A percentile compares a stretch with the other conserved stretches of the same genome.
phyloP scores from a whole-genome alignment of 2,113 vertebrate genomes.

The Eretmochelys imbricata region DNA sequence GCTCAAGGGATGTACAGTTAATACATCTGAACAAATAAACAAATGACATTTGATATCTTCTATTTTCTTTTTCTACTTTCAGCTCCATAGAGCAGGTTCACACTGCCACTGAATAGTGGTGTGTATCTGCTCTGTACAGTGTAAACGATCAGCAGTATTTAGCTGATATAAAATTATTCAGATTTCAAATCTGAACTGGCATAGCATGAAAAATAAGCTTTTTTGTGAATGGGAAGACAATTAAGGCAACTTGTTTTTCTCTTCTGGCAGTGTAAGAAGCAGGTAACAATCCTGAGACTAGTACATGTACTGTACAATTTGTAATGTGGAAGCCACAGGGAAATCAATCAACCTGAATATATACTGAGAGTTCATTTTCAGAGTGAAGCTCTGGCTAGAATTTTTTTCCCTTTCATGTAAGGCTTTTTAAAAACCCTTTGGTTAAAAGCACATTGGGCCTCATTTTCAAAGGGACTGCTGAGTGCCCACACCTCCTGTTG shows the following conservation, averaged over 20 bases:
- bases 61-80: neutral
- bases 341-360: constrained; percentile 51
- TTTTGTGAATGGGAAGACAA: constrained; percentile 31
- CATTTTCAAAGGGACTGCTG: constrained; percentile 10
- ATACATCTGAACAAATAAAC: constrained; percentile 50
- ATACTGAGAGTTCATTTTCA: constrained; percentile 14
- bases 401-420: neutral
- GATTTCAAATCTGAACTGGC: constrained; percentile 37
- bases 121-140: neutral
- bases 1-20: neutral
- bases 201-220: neutral
- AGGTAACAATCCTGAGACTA: constrained; percentile 43
- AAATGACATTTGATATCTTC: constrained; percentile 3
- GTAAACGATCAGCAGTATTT: constrained; percentile 9
- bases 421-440: constrained; percentile 22
- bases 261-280: constrained; percentile 27
- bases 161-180: neutral
- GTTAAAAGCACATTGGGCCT: constrained; percentile 18
- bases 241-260: constrained; percentile 49
- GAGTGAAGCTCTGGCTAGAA: constrained; percentile 8
- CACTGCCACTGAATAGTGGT: neutral
- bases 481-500: constrained; percentile 13
- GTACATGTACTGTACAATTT: neutral
- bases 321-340: neutral
- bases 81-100: neutral